Evolutionary conservation across 2,888 invertebrate genomes (phyloP).

Genomic region (Cecidostiba fungosa): DNA sequence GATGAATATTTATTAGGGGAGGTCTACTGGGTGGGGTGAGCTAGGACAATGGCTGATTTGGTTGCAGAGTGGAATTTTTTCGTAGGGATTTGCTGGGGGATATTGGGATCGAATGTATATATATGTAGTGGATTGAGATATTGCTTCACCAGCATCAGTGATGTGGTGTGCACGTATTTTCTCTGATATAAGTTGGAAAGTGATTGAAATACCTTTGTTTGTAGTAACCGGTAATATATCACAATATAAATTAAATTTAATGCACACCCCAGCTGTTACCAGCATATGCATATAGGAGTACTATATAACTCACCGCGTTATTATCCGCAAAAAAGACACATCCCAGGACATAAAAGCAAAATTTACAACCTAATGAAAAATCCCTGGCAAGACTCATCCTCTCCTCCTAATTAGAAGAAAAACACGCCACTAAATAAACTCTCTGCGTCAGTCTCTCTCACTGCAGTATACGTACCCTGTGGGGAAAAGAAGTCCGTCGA

Average conservation of each 20-base stretch:
- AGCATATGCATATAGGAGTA: no score
- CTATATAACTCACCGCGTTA: no score
- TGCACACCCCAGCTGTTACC: no score
- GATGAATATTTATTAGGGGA: slow-evolving; percentile 19
- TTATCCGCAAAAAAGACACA: no score
- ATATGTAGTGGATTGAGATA: no score
- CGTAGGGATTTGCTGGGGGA: background rate
- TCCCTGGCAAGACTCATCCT: background rate
- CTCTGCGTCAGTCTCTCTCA: background rate
- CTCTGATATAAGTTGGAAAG: no score
- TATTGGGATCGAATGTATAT: background rate
- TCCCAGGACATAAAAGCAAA: background rate
- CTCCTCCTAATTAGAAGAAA: slow-evolving; percentile 12
- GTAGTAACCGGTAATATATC: no score
- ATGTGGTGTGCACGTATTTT: no score
- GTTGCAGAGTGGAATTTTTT: background rate
- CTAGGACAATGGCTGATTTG: background rate
- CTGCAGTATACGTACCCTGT: background rate
- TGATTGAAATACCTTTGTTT: no score
- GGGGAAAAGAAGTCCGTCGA: background rate
- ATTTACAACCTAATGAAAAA: background rate
- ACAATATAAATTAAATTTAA: no score
- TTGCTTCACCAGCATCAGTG: no score
- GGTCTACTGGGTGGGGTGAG: background rate
- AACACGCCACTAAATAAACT: slow-evolving; percentile 18